A percentile compares a stretch with the other conserved stretches of the same genome.
Conservation (phyloP, 2,797 vertebrate species). For the Neomorphus geoffroyi region DNA sequence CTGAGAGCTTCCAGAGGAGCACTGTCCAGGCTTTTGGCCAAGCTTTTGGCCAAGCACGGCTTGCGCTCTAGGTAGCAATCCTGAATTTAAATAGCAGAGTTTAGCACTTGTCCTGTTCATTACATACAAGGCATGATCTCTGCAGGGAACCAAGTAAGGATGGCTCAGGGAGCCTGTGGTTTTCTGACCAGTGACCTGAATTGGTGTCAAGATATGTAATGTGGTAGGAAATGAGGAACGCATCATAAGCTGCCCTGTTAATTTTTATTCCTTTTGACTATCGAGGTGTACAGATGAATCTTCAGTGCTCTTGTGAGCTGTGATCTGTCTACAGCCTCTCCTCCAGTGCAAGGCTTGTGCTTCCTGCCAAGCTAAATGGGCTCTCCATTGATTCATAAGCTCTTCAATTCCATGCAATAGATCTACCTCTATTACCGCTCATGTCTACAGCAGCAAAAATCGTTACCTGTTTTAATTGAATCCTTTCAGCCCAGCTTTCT, state of each 20-base stretch:
- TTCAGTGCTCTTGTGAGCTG: neutral
- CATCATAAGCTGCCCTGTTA: neutral
- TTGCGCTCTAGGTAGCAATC: neutral
- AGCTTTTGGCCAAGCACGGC: neutral
- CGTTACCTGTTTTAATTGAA: neutral
- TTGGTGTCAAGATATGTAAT: neutral
- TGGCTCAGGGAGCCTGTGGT: neutral
- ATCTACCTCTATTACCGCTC: neutral
- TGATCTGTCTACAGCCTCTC: neutral
- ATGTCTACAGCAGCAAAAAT: neutral
- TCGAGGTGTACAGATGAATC: neutral
- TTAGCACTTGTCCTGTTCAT: neutral
- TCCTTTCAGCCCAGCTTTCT: neutral
- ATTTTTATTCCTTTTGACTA: neutral
- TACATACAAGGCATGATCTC: fast-evolving
- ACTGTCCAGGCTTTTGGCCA: neutral
- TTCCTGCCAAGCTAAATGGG: neutral
- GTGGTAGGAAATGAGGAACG: neutral
- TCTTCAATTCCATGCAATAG: neutral
- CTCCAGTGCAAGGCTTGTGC: neutral
- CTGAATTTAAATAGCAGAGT: neutral
- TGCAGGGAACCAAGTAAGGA: neutral
- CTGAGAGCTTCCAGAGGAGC: neutral
- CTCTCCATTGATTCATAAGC: neutral
- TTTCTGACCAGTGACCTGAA: neutral